Percentiles rank a stretch among this genome's conserved stretches.
These are phyloP conservation scores for Ceryle rudis DNA, from an alignment of 2,797 vertebrate genomes.

Conservation along the genomic window DNA sequence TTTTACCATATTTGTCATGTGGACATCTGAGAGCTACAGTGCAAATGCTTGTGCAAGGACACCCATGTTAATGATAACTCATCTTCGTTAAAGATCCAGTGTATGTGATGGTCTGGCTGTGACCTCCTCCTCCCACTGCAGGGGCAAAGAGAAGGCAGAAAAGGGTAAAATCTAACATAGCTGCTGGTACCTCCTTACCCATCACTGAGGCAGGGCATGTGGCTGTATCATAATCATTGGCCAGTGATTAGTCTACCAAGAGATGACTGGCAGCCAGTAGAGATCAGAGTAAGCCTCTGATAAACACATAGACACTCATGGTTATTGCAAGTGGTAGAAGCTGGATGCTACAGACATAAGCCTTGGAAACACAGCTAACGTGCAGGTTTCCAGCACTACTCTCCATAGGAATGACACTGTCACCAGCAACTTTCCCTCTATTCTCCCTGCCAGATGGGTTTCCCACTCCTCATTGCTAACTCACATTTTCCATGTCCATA, in stretches of 20 bases:
- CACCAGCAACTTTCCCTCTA: neutral
- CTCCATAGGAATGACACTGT: rapidly evolving
- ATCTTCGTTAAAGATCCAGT: neutral
- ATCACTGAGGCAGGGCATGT: rapidly evolving
- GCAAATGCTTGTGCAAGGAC: neutral
- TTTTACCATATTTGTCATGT: neutral
- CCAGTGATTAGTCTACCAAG: neutral
- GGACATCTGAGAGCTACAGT: neutral
- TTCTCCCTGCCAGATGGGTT: neutral
- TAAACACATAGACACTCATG: rapidly evolving
- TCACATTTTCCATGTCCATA: neutral
- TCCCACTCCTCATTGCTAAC: neutral
- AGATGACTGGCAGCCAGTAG: neutral
- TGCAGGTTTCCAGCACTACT: neutral
- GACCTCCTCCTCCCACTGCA: neutral
- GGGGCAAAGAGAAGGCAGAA: neutral
- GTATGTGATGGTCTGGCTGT: neutral
- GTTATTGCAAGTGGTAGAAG: neutral
- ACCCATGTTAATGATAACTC: neutral
- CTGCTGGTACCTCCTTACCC: neutral
- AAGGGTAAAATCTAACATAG: neutral
- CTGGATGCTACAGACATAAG: neutral
- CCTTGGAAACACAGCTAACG: neutral
- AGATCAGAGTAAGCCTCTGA: neutral
- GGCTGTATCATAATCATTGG: neutral